phyloP scores from a whole-genome alignment of 2,797 vertebrate genomes.

The Astyanax mexicanus region DNA sequence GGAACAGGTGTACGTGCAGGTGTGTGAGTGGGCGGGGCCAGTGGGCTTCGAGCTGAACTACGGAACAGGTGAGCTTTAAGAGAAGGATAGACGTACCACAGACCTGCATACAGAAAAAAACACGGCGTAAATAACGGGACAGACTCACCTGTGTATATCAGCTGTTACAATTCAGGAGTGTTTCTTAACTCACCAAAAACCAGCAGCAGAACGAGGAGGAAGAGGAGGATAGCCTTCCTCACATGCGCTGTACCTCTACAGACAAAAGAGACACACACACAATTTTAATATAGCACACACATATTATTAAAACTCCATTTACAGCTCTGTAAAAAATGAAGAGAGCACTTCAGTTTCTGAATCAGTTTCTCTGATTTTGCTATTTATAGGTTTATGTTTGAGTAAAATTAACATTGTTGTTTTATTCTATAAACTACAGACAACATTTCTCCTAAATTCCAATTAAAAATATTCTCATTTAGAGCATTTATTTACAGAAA shows the following conservation, averaged over 20 bases:
- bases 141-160: background rate
- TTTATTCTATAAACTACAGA: too few species aligned
- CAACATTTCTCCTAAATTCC: too few species aligned
- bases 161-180: background rate
- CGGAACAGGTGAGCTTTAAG: background rate
- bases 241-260: conserved; percentile 35
- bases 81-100: conserved; percentile 53
- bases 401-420: too few species aligned
- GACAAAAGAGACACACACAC: background rate
- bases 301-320: too few species aligned
- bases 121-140: too few species aligned
- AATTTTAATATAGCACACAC: conserved; percentile 7
- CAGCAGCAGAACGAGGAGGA: conserved; percentile 52
- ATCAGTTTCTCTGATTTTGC: too few species aligned
- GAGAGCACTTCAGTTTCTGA: too few species aligned
- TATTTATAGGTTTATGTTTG: too few species aligned
- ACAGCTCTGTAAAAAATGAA: too few species aligned
- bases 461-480: too few species aligned
- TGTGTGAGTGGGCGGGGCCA: background rate
- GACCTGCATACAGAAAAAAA: conserved; percentile 39
- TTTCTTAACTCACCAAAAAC: conserved; percentile 46
- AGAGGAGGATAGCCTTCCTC: conserved; percentile 48
- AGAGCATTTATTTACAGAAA: too few species aligned
- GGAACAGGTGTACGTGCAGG: background rate
- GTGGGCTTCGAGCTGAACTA: background rate